Conservation (phyloP, 2,797 vertebrate genomes). For the Otolemur crassicaudatus region DNA sequence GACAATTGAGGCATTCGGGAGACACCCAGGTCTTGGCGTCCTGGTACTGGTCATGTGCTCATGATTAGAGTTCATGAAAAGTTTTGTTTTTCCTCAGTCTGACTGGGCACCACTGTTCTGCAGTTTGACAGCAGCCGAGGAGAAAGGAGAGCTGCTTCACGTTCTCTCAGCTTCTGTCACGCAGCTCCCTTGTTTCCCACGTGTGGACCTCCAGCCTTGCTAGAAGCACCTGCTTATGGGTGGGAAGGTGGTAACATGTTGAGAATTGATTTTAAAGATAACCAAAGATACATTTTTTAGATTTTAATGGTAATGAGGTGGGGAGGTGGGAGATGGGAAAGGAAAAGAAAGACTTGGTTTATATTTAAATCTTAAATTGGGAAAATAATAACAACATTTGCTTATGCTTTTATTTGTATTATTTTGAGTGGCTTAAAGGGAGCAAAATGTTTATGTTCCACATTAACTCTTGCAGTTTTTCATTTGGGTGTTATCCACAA, state of each 20-base stretch:
- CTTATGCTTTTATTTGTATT: not conserved
- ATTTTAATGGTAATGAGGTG: not conserved
- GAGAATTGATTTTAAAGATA: not conserved
- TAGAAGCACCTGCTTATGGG: not conserved
- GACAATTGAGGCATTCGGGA: not conserved
- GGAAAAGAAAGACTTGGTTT: constrained; percentile 16
- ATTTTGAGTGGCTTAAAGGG: not conserved
- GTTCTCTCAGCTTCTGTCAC: not conserved
- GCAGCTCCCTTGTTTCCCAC: not conserved
- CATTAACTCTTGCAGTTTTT: not conserved
- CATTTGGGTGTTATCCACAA: not conserved
- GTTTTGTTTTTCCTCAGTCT: constrained; percentile 39
- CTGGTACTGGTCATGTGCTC: constrained; percentile 49
- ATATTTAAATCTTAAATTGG: not conserved
- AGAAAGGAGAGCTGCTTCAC: constrained; percentile 47
- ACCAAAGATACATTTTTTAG: not conserved
- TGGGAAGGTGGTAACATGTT: not conserved
- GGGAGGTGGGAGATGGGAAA: not conserved
- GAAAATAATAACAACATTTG: not conserved
- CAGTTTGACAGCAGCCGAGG: constrained; percentile 42
- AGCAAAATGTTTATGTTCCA: not conserved
- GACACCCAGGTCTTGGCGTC: constrained; percentile 49
- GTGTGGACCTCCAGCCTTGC: not conserved
- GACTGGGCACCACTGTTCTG: constrained; percentile 52
- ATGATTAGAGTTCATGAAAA: constrained; percentile 15